phyloP scores from a whole-genome alignment of 1,140 invertebrate species.

The Zaprionus lachaisei region DNA sequence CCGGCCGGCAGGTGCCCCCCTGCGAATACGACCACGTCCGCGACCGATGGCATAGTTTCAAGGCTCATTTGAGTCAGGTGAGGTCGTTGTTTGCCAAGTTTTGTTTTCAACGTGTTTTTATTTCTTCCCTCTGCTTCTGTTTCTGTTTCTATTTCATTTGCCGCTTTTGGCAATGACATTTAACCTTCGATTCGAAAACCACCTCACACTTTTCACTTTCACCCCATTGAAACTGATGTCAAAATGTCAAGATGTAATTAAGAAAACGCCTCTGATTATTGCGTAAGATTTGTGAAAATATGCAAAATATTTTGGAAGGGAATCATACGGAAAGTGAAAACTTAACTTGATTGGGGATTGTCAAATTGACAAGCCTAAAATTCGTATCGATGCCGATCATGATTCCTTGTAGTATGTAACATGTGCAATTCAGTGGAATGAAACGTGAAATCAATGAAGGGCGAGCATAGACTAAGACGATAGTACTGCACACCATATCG shows the following conservation, averaged over 20 bases:
- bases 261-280: not conserved
- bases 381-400: not conserved
- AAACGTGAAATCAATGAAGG: not conserved
- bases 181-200: slow-evolving; percentile 43
- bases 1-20: slow-evolving; percentile 17
- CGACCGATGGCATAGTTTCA: slow-evolving; percentile 49
- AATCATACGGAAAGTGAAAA: not conserved
- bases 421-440: not conserved
- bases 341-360: too few relatives aligned
- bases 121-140: slow-evolving; percentile 21
- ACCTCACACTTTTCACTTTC: slow-evolving; percentile 38
- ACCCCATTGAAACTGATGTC: slow-evolving; percentile 40
- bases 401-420: not conserved
- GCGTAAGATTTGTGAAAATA: not conserved
- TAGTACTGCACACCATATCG: not conserved
- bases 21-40: not conserved
- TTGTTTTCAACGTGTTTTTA: slow-evolving; percentile 6
- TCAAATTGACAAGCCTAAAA: too few relatives aligned
- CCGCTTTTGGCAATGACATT: slow-evolving; percentile 35
- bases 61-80: slow-evolving; percentile 55
- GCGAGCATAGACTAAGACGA: not conserved
- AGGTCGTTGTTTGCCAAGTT: slow-evolving; percentile 61
- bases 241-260: slow-evolving; percentile 42
- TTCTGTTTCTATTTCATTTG: slow-evolving; percentile 31
- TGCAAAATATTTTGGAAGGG: not conserved